phyloP scores from a whole-genome alignment of 92 coral and sea anemone species.

The Siderastrea siderea region DNA sequence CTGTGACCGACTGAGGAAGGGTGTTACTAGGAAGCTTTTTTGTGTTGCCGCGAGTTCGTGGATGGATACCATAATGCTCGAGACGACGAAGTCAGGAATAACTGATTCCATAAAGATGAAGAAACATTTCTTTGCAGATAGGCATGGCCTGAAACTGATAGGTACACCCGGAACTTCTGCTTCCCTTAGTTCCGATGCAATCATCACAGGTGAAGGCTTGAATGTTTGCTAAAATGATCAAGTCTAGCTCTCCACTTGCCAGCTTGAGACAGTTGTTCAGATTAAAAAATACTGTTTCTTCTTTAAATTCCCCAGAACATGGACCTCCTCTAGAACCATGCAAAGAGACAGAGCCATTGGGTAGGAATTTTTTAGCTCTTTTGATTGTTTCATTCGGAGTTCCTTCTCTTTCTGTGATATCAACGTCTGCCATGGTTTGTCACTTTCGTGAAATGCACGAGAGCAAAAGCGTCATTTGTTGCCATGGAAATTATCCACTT shows the following conservation, averaged over 20 bases:
- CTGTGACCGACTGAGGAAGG: background rate
- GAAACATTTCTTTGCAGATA: background rate
- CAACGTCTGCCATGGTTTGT: conserved; percentile 25
- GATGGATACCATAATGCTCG: conserved; percentile 11
- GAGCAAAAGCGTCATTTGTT: conserved; percentile 5
- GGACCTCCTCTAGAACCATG: conserved; percentile 37
- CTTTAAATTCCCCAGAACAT: conserved; percentile 31
- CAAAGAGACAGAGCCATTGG: conserved; percentile 39
- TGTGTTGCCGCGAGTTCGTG: conserved; percentile 14
- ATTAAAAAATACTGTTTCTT: conserved; percentile 8
- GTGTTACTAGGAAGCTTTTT: conserved; percentile 19
- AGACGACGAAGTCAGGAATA: background rate
- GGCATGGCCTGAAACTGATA: background rate
- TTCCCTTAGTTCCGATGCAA: background rate
- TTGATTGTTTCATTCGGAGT: conserved; percentile 8
- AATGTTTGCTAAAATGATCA: conserved; percentile 21
- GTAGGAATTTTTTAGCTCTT: conserved; percentile 20
- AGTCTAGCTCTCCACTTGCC: conserved; percentile 18
- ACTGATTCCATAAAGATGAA: background rate
- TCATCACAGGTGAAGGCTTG: background rate
- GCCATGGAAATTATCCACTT: conserved; percentile 7
- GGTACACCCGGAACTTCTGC: background rate
- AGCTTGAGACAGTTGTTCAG: conserved; percentile 36
- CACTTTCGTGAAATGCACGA: background rate
- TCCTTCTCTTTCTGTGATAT: conserved; percentile 12